Percentiles rank a stretch among this genome's conserved stretches.
phyloP scores from a whole-genome alignment of 2,797 vertebrate genomes.

The Phataginus tricuspis region DNA sequence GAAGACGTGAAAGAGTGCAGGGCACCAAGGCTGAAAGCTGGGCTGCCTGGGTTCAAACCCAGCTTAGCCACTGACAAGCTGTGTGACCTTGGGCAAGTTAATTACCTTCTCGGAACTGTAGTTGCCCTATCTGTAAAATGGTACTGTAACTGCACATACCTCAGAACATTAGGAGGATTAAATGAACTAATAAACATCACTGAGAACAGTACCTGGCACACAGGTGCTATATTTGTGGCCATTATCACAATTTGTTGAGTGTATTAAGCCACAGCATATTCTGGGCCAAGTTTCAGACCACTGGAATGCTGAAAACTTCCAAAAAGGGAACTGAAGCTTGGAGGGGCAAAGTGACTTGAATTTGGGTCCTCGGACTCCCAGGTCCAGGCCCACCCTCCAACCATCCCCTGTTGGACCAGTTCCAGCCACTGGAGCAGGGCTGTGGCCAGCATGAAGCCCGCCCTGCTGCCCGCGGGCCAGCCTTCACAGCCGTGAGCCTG shows the following conservation, averaged over 20 bases:
- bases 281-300: not conserved
- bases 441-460: no score
- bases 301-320: not conserved
- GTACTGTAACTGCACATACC: not conserved
- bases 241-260: not conserved
- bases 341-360: not conserved
- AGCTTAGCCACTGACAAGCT: not conserved
- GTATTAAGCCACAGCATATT: not conserved
- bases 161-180: not conserved
- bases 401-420: not conserved
- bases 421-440: not conserved
- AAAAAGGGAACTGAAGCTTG: not conserved
- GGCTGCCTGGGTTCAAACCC: not conserved
- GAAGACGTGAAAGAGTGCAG: not conserved
- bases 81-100: not conserved
- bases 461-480: not conserved
- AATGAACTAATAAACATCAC: not conserved
- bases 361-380: not conserved
- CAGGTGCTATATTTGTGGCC: accelerated
- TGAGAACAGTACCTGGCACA: not conserved
- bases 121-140: not conserved
- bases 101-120: not conserved
- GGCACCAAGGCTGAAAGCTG: accelerated
- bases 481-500: not conserved
- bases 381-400: not conserved